Evolutionary conservation across 2,797 vertebrate genomes (phyloP), one percentile per base, ranked within the genome.

Genomic region (Morus bassanus): DNA sequence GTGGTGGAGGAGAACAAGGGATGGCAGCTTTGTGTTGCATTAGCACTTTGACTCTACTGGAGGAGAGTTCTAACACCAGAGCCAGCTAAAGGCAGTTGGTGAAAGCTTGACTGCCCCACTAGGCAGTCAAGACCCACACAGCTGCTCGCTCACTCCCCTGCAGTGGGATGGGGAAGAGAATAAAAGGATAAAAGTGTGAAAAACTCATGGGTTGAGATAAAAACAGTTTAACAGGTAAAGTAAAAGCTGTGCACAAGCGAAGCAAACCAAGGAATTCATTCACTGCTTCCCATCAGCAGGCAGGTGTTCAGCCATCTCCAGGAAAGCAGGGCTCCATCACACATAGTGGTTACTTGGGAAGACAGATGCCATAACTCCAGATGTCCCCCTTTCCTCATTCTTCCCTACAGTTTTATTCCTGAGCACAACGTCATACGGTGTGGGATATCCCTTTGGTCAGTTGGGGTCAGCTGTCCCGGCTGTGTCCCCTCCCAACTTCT

Each of bases 51-150:
- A 39, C 57, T 16, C 46, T 21, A 9, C 51, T 21, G 16, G 24
- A 75, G 56, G 16, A 61, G 65, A 24, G 10, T 25, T 77, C 35
- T 69, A 84, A 14, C 19, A 22, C 5, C 35, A 68, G 53, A 35
- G 50, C 33, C 35, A 56, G 35, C 19, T 50, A 50, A 21, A 60
- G 9, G 50, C 0, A 9, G n/a, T 3, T 39, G 30, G n/a, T 57
- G 43, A 53, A n/a, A 61, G 3, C 0, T 0, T 10, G 24, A 39
- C 37, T 37, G n/a, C 3, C 24, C 10, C 37, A 9, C 19, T 0
- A 7, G 15, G 50, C 56, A 48, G 60, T 2, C 39, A 25, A 60
- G 13, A 12, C 11, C 8, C n/a, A n/a, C 15, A 10, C 8, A 54
- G 14, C 22, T 9, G 9, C 43, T 56, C 6, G 5, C 50, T 63